These are phyloP conservation scores for Sminthopsis crassicaudata DNA, from an alignment of 2,113 vertebrate species.

Conservation along the genomic window DNA sequence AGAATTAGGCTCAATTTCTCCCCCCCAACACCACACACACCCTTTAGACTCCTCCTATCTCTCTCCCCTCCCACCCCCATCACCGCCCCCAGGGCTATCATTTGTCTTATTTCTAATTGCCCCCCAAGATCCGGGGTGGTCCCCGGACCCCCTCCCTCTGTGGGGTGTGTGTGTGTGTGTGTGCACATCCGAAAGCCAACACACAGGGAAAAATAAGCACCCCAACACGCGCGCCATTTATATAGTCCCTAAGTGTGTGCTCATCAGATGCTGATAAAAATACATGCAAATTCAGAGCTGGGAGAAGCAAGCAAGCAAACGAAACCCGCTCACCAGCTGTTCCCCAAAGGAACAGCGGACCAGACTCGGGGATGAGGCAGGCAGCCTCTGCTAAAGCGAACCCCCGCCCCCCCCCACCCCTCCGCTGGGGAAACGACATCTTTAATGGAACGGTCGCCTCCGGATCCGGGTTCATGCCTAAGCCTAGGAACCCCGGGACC, in stretches of 20 bases:
- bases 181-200: slow-evolving; percentile 40
- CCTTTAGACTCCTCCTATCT: neutral
- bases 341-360: slow-evolving; percentile 61
- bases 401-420: slow-evolving; percentile 54
- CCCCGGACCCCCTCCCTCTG: slow-evolving; percentile 53
- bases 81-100: slow-evolving; percentile 50
- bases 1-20: slow-evolving; percentile 38
- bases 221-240: slow-evolving; percentile 73
- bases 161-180: neutral
- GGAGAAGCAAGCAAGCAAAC: slow-evolving; percentile 65
- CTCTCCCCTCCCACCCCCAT: neutral
- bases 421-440: slow-evolving; percentile 68
- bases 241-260: slow-evolving; percentile 46
- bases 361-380: slow-evolving; percentile 55
- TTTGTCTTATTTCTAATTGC: slow-evolving; percentile 51
- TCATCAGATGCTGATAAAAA: slow-evolving; percentile 69
- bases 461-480: slow-evolving; percentile 63
- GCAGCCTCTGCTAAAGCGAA: slow-evolving; percentile 58
- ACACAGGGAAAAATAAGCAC: slow-evolving; percentile 59
- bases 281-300: slow-evolving; percentile 65
- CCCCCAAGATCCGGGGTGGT: slow-evolving; percentile 60
- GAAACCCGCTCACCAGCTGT: slow-evolving; percentile 72
- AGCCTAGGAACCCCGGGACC: slow-evolving; percentile 56
- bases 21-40: slow-evolving; percentile 2
- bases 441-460: slow-evolving; percentile 72